A percentile compares a stretch with the other conserved stretches of the same genome.
Conservation (phyloP, 2,113 vertebrate species). For the Grammomys surdaster region DNA sequence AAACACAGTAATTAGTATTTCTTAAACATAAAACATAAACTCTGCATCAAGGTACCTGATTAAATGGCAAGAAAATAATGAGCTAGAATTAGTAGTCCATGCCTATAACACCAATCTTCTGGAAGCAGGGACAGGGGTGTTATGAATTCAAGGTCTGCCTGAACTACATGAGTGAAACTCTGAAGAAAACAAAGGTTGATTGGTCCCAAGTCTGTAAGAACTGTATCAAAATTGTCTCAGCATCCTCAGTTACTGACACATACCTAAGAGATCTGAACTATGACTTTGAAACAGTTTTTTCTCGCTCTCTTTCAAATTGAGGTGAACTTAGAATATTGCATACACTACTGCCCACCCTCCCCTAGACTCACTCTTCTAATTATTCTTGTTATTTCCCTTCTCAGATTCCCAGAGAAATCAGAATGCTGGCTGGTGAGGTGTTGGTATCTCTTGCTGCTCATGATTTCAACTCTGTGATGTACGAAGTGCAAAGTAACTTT, state of each 20-base stretch:
- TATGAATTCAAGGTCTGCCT: not conserved
- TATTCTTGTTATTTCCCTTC: not conserved
- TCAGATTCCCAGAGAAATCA: slow-evolving; percentile 74
- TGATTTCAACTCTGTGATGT: slow-evolving; percentile 82
- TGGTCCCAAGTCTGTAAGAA: not conserved
- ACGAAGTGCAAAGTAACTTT: slow-evolving; percentile 79
- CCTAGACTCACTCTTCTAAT: not conserved
- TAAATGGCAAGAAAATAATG: slow-evolving; percentile 1
- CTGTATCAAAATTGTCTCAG: not conserved
- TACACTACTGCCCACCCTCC: not conserved
- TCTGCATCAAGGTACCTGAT: not conserved
- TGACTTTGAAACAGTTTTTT: not conserved
- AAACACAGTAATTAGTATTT: not conserved
- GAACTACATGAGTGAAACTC: not conserved
- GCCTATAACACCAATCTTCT: not conserved
- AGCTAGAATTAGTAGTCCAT: not conserved
- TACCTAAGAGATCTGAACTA: not conserved
- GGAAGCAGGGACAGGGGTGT: not conserved
- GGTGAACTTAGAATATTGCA: not conserved
- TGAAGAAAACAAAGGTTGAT: not conserved
- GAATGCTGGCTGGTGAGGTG: slow-evolving; percentile 78
- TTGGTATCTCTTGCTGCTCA: slow-evolving; percentile 79
- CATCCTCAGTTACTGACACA: not conserved
- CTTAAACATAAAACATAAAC: not conserved
- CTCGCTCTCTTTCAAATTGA: not conserved